Conservation (phyloP, 1,140 invertebrate genomes). For the Phymastichus coffea region DNA sequence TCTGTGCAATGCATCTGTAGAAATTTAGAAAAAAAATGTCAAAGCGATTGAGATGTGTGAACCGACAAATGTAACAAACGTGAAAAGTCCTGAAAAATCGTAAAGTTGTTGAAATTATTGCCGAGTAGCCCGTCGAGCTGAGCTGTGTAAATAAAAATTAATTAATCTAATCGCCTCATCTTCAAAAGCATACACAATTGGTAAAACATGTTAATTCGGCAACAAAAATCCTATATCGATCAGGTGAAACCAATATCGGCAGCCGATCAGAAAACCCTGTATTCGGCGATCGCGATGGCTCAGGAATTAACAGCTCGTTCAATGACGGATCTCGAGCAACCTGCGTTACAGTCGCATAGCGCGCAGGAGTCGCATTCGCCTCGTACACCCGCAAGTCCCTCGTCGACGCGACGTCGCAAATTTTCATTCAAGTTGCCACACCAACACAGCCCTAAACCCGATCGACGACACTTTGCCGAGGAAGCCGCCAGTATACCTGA, state of each 20-base stretch:
- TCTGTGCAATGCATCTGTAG: no score
- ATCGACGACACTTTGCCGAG: conserved; percentile 83
- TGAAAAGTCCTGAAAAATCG: no score
- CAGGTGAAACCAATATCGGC: conserved; percentile 92
- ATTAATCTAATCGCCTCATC: no score
- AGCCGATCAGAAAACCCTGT: conserved; percentile 88
- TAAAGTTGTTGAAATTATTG: no score
- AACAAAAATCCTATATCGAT: conserved; percentile 16
- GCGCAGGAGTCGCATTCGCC: conserved; percentile 51
- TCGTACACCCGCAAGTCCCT: conserved; percentile 72
- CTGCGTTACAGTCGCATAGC: conserved; percentile 47
- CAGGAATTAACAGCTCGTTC: conserved; percentile 88
- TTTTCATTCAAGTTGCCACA: conserved; percentile 84
- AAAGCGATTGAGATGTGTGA: no score
- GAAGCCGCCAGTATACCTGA: conserved; percentile 88
- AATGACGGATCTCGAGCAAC: conserved; percentile 76
- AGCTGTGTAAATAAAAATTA: no score
- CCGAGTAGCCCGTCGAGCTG: no score
- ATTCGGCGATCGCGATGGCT: conserved; percentile 90
- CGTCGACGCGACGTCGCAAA: conserved; percentile 80
- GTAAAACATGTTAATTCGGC: no score
- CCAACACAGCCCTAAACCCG: conserved; percentile 63
- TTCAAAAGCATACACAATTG: no score
- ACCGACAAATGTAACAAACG: no score
- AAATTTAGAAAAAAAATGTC: no score